phyloP scores from a whole-genome alignment of 2,888 invertebrate genomes.

The Parelbella ahira region DNA sequence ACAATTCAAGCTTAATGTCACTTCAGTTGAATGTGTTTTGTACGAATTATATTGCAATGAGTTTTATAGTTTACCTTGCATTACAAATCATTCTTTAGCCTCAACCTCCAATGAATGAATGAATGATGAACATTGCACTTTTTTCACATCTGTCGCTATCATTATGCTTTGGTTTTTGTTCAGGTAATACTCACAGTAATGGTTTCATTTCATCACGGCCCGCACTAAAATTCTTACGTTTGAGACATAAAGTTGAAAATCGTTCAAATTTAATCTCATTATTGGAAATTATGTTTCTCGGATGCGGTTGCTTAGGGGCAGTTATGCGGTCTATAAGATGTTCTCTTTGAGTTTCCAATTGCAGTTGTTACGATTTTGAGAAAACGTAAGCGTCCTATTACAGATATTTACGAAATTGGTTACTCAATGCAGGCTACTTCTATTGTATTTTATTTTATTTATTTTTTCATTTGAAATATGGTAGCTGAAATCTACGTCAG shows the following conservation, averaged over 20 bases:
- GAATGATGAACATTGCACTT: conserved; percentile 5
- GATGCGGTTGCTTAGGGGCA: conserved; percentile 20
- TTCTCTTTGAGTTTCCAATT: conserved; percentile 22
- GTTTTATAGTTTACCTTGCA: not conserved
- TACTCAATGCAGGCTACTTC: not conserved
- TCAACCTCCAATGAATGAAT: not conserved
- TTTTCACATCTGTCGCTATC: conserved; percentile 16
- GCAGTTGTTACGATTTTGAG: conserved; percentile 20
- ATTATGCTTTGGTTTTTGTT: conserved; percentile 6
- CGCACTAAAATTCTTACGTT: not conserved
- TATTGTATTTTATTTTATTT: no score
- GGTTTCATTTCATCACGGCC: not conserved
- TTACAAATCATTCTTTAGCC: not conserved
- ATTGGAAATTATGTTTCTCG: not conserved
- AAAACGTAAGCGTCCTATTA: conserved; percentile 16
- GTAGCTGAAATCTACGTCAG: no score
- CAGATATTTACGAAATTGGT: conserved; percentile 2
- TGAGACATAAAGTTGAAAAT: conserved; percentile 1
- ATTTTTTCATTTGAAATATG: no score
- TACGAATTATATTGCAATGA: no score
- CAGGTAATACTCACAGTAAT: conserved; percentile 7
- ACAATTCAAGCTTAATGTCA: no score
- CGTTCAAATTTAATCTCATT: not conserved
- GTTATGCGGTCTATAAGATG: conserved; percentile 15
- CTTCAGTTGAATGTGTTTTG: no score